These are phyloP conservation scores for Phyllostomus hastatus DNA, from an alignment of 2,113 vertebrate genomes.

Conservation along the genomic window DNA sequence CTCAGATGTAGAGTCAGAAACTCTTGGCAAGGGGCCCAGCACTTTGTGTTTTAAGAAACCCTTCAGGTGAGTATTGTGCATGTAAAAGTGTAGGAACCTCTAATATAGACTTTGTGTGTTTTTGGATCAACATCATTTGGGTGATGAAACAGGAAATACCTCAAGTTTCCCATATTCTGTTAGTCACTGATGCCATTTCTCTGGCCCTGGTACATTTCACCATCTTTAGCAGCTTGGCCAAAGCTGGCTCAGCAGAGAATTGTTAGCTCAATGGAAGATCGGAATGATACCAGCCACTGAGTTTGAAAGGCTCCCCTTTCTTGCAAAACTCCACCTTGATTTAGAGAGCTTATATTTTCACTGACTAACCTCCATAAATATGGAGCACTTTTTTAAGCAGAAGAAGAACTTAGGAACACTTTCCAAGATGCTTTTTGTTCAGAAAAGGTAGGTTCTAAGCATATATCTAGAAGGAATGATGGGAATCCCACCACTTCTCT, in stretches of 20 bases:
- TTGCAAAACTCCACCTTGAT: background rate
- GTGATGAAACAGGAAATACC: background rate
- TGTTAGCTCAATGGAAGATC: background rate
- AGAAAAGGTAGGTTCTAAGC: background rate
- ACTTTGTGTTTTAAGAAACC: background rate
- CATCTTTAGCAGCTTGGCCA: background rate
- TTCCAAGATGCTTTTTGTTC: background rate
- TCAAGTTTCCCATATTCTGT: background rate
- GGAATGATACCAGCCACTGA: background rate
- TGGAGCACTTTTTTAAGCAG: background rate
- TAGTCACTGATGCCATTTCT: background rate
- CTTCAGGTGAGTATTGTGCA: background rate
- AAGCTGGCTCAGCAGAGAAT: background rate
- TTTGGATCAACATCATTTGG: background rate
- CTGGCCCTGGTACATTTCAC: background rate
- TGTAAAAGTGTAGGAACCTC: background rate
- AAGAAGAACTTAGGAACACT: background rate
- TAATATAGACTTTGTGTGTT: background rate
- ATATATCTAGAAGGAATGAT: background rate
- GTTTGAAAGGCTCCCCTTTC: background rate
- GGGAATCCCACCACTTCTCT: background rate
- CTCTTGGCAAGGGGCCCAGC: rapidly evolving
- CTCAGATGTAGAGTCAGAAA: background rate
- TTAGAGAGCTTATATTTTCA: background rate
- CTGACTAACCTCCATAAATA: background rate